Evolutionary conservation across 2,888 invertebrate species (phyloP).

Genomic region (Ectobius pallidus): DNA sequence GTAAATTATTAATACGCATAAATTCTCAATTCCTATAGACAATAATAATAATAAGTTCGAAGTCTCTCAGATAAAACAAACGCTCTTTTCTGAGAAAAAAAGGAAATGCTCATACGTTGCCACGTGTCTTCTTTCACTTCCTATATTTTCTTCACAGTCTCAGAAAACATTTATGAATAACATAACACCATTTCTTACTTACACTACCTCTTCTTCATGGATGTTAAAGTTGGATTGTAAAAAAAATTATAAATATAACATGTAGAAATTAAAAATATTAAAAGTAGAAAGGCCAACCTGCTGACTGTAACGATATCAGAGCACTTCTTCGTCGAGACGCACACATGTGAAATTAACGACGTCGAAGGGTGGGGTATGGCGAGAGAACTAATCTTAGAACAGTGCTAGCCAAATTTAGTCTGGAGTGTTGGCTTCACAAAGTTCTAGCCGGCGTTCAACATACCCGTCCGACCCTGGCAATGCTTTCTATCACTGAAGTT

Average conservation of each 20-base stretch:
- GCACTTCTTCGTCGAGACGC: not conserved
- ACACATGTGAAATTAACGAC: not conserved
- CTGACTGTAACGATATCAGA: not conserved
- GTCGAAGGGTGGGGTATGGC: not conserved
- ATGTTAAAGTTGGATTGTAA: not conserved
- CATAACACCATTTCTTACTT: no score
- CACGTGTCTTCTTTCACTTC: no score
- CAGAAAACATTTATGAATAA: no score
- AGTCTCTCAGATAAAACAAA: no score
- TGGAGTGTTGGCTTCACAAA: conserved; percentile 8
- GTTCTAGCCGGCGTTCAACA: not conserved
- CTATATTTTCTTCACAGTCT: no score
- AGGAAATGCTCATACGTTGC: no score
- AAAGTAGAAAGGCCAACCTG: not conserved
- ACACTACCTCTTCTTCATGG: no score
- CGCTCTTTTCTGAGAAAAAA: no score
- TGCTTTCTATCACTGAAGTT: conserved; percentile 11
- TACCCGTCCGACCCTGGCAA: conserved; percentile 4
- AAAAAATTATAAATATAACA: not conserved
- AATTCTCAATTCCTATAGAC: no score
- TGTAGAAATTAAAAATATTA: not conserved
- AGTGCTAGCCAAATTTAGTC: conserved; percentile 33
- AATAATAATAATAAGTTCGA: no score
- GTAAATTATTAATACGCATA: no score
- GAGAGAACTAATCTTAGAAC: conserved; percentile 22